phyloP scores from a whole-genome alignment of 2,888 invertebrate genomes.

The Nomada ruficornis region DNA sequence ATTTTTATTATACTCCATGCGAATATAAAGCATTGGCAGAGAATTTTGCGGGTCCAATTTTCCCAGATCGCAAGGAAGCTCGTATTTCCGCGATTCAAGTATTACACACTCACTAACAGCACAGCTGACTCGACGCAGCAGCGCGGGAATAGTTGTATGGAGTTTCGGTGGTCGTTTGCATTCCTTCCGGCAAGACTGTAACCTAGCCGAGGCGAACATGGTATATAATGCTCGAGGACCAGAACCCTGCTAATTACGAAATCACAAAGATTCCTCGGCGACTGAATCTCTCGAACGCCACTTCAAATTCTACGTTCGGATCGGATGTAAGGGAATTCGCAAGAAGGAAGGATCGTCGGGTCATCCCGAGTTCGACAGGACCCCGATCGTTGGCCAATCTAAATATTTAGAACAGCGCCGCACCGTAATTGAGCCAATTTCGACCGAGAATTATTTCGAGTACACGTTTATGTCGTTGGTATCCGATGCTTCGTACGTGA shows the following conservation, averaged over 20 bases:
- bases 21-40: not conserved
- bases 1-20: not conserved
- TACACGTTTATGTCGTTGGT: slow-evolving; percentile 35
- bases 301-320: no score
- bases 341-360: slow-evolving; percentile 6
- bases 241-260: not conserved
- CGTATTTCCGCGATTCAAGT: slow-evolving; percentile 37
- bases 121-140: slow-evolving; percentile 52
- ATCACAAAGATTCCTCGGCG: not conserved
- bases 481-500: slow-evolving; percentile 48
- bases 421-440: slow-evolving; percentile 53
- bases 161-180: slow-evolving; percentile 33
- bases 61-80: slow-evolving; percentile 25
- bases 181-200: slow-evolving; percentile 10
- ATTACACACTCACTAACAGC: slow-evolving; percentile 4
- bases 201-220: not conserved
- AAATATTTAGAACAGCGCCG: slow-evolving; percentile 49
- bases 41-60: not conserved
- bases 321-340: slow-evolving; percentile 6
- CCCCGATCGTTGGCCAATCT: slow-evolving; percentile 29
- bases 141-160: slow-evolving; percentile 25
- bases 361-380: slow-evolving; percentile 18
- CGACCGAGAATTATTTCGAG: slow-evolving; percentile 47
- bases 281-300: not conserved
- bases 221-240: no score